Percentiles rank a stretch among this genome's conserved stretches.
phyloP scores from a whole-genome alignment of 2,113 vertebrate genomes.

The Aythya baeri region DNA sequence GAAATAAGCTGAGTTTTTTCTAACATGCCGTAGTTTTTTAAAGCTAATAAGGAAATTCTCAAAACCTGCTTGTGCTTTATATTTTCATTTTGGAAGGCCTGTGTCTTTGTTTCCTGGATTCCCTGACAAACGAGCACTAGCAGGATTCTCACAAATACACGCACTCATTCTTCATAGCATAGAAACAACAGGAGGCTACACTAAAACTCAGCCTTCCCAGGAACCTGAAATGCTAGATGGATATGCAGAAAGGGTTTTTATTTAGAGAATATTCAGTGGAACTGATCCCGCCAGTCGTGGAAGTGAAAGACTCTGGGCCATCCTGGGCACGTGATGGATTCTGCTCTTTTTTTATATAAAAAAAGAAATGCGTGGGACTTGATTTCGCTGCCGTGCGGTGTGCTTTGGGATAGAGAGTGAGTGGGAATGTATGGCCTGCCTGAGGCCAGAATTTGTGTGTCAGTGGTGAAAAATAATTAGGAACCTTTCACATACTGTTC shows the following conservation, averaged over 20 bases:
- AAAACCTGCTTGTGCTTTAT: neutral
- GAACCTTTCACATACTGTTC: neutral
- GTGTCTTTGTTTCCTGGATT: neutral
- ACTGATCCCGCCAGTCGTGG: neutral
- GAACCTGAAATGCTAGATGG: neutral
- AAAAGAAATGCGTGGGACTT: neutral
- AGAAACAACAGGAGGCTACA: neutral
- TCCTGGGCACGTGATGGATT: neutral
- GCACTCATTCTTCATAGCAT: accelerated
- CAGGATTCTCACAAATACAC: neutral
- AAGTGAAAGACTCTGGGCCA: neutral
- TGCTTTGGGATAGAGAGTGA: accelerated
- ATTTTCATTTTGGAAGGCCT: constrained; percentile 17
- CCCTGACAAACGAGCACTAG: neutral
- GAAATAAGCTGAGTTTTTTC: neutral
- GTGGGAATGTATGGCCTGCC: accelerated
- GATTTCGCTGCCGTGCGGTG: neutral
- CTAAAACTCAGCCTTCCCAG: neutral
- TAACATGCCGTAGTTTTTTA: neutral
- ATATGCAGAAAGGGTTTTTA: too few relatives aligned
- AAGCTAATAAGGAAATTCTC: constrained; percentile 28
- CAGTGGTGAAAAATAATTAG: neutral
- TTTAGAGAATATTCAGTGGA: neutral
- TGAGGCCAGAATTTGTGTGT: neutral
- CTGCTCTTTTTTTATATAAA: neutral